A percentile compares a stretch with the other conserved stretches of the same genome.
phyloP scores from a whole-genome alignment of 2,797 vertebrate genomes.

The Scarus forsteni region DNA sequence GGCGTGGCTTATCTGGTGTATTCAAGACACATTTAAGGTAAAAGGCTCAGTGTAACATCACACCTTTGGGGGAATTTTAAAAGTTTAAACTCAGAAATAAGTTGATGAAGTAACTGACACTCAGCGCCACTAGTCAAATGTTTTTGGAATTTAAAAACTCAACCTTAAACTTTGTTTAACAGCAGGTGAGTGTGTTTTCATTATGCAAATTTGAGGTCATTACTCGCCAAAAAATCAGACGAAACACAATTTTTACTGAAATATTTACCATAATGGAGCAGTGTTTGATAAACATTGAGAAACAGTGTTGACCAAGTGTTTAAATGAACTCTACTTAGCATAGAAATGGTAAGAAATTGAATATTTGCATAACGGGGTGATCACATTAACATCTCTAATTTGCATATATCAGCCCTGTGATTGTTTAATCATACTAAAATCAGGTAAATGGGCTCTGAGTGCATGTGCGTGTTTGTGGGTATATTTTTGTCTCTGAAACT shows the following conservation, averaged over 20 bases:
- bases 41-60: too few species aligned
- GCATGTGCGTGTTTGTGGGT: constrained; percentile 20
- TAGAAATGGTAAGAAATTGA: constrained; percentile 43
- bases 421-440: constrained; percentile 57
- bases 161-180: background rate
- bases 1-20: too few species aligned
- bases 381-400: constrained; percentile 60
- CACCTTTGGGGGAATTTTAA: too few species aligned
- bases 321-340: constrained; percentile 43
- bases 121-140: too few species aligned
- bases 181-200: constrained; percentile 7
- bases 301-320: constrained; percentile 16
- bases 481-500: constrained; percentile 34
- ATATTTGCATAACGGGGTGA: constrained; percentile 55
- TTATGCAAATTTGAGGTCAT: constrained; percentile 16
- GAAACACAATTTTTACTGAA: constrained; percentile 23
- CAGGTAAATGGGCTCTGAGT: constrained; percentile 33
- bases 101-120: too few species aligned
- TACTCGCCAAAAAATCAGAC: constrained; percentile 11
- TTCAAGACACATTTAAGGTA: too few species aligned
- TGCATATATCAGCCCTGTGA: constrained; percentile 52
- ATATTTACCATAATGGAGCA: constrained; percentile 29
- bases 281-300: constrained; percentile 29
- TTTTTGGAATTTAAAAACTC: background rate
- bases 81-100: too few species aligned